A percentile compares a stretch with the other conserved stretches of the same genome.
Conservation (phyloP, 1,140 invertebrate species). For the Triops cancriformis region DNA sequence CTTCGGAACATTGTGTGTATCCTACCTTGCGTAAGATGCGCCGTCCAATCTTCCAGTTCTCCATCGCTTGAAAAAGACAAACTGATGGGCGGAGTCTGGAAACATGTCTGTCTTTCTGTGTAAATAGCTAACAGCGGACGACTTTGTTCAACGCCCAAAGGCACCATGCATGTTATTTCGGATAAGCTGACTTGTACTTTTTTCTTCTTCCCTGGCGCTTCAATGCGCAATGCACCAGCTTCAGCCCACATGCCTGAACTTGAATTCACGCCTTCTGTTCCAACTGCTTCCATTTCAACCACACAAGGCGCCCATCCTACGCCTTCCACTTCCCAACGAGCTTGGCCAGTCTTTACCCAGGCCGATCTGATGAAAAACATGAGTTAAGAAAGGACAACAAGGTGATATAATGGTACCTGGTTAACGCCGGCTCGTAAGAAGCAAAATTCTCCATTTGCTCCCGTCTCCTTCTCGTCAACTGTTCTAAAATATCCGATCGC, state of each 20-base stretch:
- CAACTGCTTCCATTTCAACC: slow-evolving; percentile 71
- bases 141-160: slow-evolving; percentile 61
- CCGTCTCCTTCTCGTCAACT: slow-evolving; percentile 51
- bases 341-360: slow-evolving; percentile 70
- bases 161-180: slow-evolving; percentile 63
- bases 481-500: slow-evolving; percentile 61
- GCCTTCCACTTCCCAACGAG: slow-evolving; percentile 54
- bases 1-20: background rate
- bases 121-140: slow-evolving; percentile 60
- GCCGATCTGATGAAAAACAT: slow-evolving; percentile 47
- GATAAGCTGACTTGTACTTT: slow-evolving; percentile 52
- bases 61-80: slow-evolving; percentile 66
- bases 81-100: slow-evolving; percentile 44
- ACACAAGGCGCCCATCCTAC: slow-evolving; percentile 60
- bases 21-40: slow-evolving; percentile 56
- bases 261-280: slow-evolving; percentile 44
- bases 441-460: slow-evolving; percentile 45
- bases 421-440: slow-evolving; percentile 61
- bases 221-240: background rate
- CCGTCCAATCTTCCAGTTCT: slow-evolving; percentile 78
- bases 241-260: slow-evolving; percentile 32
- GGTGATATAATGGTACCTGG: slow-evolving; percentile 44
- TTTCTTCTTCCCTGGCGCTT: background rate
- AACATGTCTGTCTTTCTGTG: slow-evolving; percentile 49
- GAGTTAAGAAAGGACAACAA: too few species aligned